phyloP scores from a whole-genome alignment of 1,140 invertebrate species.

The Samia ricini region DNA sequence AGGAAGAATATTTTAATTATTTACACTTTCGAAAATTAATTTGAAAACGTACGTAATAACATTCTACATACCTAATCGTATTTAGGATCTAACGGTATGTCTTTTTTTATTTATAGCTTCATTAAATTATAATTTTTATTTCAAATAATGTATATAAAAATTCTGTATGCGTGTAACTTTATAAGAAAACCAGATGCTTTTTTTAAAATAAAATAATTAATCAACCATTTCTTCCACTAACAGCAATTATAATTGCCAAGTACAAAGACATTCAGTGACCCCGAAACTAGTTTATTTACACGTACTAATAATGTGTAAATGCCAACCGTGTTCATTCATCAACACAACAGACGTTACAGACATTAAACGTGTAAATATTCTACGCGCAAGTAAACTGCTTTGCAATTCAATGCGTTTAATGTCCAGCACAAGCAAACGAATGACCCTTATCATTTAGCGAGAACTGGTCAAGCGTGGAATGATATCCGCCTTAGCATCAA shows the following conservation, averaged over 20 bases:
- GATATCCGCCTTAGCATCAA: background rate
- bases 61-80: too few relatives aligned
- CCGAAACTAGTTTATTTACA: constrained; percentile 35
- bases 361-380: constrained; percentile 65
- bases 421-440: constrained; percentile 40
- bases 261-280: background rate
- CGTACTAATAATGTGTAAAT: constrained; percentile 43
- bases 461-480: constrained; percentile 42
- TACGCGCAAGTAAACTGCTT: constrained; percentile 47
- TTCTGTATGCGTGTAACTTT: too few relatives aligned
- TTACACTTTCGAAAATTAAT: too few relatives aligned
- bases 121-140: too few relatives aligned
- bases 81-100: too few relatives aligned
- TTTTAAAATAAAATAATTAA: background rate
- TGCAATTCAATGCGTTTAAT: constrained; percentile 56
- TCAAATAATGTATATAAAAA: too few relatives aligned
- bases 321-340: constrained; percentile 40
- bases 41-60: too few relatives aligned
- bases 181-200: too few relatives aligned
- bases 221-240: background rate
- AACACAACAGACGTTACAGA: constrained; percentile 43
- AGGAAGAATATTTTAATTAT: too few relatives aligned
- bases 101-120: too few relatives aligned
- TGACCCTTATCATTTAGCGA: constrained; percentile 50
- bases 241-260: background rate